Conservation (phyloP, 2,113 vertebrate genomes). For the Lichenostomus cassidix region DNA sequence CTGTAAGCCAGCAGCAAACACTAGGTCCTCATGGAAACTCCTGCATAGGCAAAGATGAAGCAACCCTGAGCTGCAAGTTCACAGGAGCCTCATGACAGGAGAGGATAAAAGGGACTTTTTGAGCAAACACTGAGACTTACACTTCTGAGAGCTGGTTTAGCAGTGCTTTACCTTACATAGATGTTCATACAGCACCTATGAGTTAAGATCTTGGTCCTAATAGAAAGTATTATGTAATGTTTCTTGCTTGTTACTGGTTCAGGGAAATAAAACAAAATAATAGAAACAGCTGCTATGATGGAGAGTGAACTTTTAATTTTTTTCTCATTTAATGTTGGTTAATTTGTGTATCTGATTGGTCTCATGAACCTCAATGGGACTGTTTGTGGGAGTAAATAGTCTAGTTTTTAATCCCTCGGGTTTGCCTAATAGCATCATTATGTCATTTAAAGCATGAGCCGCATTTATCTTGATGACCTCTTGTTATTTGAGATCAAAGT, state of each 20-base stretch:
- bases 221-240: background rate
- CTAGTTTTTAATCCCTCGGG: background rate
- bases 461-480: slow-evolving; percentile 25
- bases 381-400: background rate
- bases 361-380: background rate
- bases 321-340: background rate
- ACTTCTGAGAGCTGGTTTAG: background rate
- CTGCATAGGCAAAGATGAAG: background rate
- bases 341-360: background rate
- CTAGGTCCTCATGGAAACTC: background rate
- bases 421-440: background rate
- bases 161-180: background rate
- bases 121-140: background rate
- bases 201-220: background rate
- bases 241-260: background rate
- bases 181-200: background rate
- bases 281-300: background rate
- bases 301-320: background rate
- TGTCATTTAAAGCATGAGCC: background rate
- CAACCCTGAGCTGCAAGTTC: background rate
- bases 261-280: background rate
- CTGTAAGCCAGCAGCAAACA: background rate
- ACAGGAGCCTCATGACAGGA: background rate
- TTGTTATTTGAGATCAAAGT: slow-evolving; percentile 28
- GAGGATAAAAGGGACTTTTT: background rate